Conservation (phyloP, 2,113 vertebrate genomes). For the Microcebus tavaratra region DNA sequence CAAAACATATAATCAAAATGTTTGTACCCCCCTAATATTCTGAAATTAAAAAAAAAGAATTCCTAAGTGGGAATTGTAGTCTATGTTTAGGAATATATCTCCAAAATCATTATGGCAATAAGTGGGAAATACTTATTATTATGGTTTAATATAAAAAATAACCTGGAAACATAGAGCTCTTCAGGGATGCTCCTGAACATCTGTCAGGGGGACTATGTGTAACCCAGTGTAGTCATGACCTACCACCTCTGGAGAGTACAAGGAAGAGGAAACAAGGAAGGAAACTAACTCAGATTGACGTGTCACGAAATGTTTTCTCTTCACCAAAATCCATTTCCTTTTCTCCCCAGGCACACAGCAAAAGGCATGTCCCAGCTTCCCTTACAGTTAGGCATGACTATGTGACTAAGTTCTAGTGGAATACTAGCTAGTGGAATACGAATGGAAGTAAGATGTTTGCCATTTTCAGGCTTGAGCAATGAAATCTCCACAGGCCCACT, state of each 20-base stretch:
- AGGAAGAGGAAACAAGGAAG: background rate
- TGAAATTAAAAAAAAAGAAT: too few species aligned
- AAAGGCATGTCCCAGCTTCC: background rate
- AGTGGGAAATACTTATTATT: background rate
- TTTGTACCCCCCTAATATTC: too few species aligned
- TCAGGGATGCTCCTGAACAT: background rate
- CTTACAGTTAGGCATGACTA: background rate
- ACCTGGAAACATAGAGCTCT: background rate
- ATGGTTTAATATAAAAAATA: background rate
- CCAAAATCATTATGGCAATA: background rate
- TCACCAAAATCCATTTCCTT: background rate
- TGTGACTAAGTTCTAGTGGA: background rate
- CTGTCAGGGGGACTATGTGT: background rate
- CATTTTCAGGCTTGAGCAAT: background rate
- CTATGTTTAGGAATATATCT: background rate
- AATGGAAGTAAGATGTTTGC: background rate
- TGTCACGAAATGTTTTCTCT: background rate
- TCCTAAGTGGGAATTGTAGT: background rate
- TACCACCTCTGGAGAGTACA: background rate
- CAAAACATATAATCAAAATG: too few species aligned
- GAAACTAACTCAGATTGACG: background rate
- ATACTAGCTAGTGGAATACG: background rate
- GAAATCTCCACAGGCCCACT: background rate
- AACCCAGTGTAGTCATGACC: background rate
- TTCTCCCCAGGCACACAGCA: too few species aligned